A percentile compares a stretch with the other conserved stretches of the same genome.
Evolutionary conservation across 2,888 invertebrate genomes (phyloP).

Genomic region (Himalopsyche japonica): DNA sequence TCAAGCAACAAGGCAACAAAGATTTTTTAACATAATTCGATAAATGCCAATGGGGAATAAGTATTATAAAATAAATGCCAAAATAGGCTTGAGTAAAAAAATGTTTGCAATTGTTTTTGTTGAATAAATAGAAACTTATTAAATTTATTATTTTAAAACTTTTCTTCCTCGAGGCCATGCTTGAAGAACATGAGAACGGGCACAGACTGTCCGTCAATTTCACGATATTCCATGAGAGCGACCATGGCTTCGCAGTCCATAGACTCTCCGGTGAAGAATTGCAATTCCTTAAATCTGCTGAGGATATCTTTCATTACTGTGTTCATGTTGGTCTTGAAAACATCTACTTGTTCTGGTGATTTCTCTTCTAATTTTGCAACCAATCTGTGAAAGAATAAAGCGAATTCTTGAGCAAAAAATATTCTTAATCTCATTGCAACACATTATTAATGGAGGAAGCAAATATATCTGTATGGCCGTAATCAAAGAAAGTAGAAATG

Average conservation of each 20-base stretch:
- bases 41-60: conserved; percentile 2
- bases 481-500: not conserved
- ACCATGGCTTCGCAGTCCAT: conserved; percentile 95
- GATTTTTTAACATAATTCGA: not conserved
- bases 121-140: not conserved
- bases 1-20: not conserved
- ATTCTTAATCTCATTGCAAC: not conserved
- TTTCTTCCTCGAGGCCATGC: conserved; percentile 93
- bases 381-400: conserved; percentile 59
- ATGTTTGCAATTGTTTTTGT: not conserved
- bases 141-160: conserved; percentile 67
- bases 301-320: conserved; percentile 92
- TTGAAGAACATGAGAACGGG: conserved; percentile 96
- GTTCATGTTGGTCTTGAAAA: conserved; percentile 90
- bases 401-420: not conserved
- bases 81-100: conserved; percentile 4
- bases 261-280: conserved; percentile 90
- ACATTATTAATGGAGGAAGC: too few species aligned
- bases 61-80: not conserved
- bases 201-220: conserved; percentile 77
- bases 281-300: conserved; percentile 87
- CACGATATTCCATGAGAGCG: conserved; percentile 91
- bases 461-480: not conserved
- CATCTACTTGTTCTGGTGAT: conserved; percentile 81
- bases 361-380: conserved; percentile 80